Evolutionary conservation across 2,888 invertebrate genomes (phyloP).

Genomic region (Hesperia comma): DNA sequence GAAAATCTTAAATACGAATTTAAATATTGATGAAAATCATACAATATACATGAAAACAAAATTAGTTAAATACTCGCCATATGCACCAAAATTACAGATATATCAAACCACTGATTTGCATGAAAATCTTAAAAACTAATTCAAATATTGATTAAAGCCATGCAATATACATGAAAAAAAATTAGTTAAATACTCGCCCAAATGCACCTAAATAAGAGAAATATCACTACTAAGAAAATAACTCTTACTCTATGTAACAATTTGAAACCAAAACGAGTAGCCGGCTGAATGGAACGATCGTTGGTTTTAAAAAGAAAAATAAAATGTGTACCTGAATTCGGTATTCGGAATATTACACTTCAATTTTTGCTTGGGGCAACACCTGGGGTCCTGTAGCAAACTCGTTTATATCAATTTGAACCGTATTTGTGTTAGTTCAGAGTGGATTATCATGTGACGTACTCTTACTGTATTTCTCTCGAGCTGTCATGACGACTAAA

Average conservation of each 20-base stretch:
- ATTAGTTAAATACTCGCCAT: no score
- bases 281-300: constrained; percentile 29
- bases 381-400: constrained; percentile 60
- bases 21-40: no score
- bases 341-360: constrained; percentile 64
- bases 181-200: no score
- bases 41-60: no score
- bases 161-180: no score
- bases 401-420: constrained; percentile 35
- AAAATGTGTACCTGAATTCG: constrained; percentile 53
- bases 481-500: constrained; percentile 58
- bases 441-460: constrained; percentile 41
- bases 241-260: constrained; percentile 16
- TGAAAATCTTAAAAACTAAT: no score
- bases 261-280: constrained; percentile 22
- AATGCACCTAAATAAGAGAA: background rate
- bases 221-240: constrained; percentile 9
- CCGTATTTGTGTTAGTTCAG: constrained; percentile 24
- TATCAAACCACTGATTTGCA: no score
- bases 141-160: no score
- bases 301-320: constrained; percentile 44
- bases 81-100: background rate
- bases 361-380: constrained; percentile 64
- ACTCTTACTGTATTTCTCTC: constrained; percentile 51
- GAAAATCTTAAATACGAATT: no score